phyloP scores from a whole-genome alignment of 2,888 invertebrate genomes.

The Stenodema calcarata region DNA sequence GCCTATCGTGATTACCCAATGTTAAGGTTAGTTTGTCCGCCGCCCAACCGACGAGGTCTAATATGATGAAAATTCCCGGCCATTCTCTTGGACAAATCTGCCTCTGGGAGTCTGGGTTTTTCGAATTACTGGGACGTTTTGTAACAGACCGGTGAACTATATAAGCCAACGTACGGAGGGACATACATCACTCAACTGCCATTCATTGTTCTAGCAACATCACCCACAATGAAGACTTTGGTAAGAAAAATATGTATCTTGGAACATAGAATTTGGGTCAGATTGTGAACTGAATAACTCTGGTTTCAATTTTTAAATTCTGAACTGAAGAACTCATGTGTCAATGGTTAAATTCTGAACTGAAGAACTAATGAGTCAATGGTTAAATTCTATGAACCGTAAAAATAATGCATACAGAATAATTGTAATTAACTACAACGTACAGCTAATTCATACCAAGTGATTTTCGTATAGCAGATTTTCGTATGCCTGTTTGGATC shows the following conservation, averaged over 20 bases:
- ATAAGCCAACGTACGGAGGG: not conserved
- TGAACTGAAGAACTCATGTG: no score
- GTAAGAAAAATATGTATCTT: not conserved
- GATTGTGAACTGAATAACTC: not conserved
- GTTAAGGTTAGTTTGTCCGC: slow-evolving; percentile 17
- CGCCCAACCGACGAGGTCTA: not conserved
- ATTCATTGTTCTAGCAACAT: not conserved
- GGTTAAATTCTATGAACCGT: no score
- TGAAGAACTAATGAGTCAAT: no score
- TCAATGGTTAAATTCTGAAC: no score
- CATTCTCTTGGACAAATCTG: not conserved
- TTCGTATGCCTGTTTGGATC: slow-evolving; percentile 5
- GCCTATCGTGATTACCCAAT: slow-evolving; percentile 8
- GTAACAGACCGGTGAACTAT: slow-evolving; percentile 3
- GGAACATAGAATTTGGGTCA: not conserved
- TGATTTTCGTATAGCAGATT: not conserved
- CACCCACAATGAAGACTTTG: not conserved
- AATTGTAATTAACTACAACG: no score
- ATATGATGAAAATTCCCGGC: slow-evolving; percentile 8
- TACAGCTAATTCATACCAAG: no score
- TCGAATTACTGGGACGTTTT: slow-evolving; percentile 15
- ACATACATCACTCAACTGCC: not conserved
- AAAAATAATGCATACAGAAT: no score
- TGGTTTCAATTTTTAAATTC: no score
- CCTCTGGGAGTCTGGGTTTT: not conserved